Evolutionary conservation across 2,797 vertebrate genomes (phyloP), one percentile per base, ranked within the genome.

Genomic region (Carduelis carduelis): DNA sequence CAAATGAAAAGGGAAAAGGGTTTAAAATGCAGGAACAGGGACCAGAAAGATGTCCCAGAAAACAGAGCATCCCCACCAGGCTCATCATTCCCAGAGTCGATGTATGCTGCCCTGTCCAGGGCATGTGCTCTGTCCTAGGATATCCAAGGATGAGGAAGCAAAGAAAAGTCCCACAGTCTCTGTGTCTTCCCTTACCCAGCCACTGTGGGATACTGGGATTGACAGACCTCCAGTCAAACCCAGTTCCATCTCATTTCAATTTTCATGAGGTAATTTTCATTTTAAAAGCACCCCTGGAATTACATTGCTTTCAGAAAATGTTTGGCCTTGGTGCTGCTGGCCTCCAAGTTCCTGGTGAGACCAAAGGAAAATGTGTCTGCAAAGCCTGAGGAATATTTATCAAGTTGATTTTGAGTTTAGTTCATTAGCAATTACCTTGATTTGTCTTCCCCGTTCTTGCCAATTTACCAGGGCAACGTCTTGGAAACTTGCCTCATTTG

Each of bases 401-500:
- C 84, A 78, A 89, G 76, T 46, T 83, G 64, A 75, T 92, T 90
- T 78, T 69, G 68, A 93, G 84, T 85, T 93, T 77, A 83, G 72
- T 78, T 95, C 86, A 89, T 92, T 90, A 96, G 75, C 86, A 89
- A 78, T 93, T 96, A 92, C 90, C 84, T 80, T 91, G 37, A 93
- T 83, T 89, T 96, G 53, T 85, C 89, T 95, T 94, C 75, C 15
- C 43, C 23, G 43, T 39, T 90, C 57, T 53, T 91, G 89, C 89
- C 90, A 92, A 77, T 94, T 96, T 96, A 87, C 93, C 89, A 96
- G 82, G 84, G 92, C 84, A 87, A 90, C 4, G 2, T 81, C 79
- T 91, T 93, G 75, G 95, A 97, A 90, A 92, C 50, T 87, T 0
- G 0, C 82, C 91, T 94, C 82, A 69, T 93, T 96, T 95, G 89